These are phyloP conservation scores for Drepana falcataria DNA, from an alignment of 2,888 invertebrate species.

Conservation along the genomic window DNA sequence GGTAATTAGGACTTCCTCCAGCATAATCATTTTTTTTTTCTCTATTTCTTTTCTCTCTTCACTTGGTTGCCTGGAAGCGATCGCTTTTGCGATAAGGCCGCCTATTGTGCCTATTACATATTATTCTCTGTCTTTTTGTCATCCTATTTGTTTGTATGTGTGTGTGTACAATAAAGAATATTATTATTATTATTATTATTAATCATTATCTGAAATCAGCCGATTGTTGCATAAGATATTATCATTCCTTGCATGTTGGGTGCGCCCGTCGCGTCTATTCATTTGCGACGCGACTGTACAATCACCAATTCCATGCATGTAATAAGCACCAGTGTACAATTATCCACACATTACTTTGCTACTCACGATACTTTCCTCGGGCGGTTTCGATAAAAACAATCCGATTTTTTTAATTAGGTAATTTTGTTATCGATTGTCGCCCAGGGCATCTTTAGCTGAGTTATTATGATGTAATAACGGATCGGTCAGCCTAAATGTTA, in stretches of 20 bases:
- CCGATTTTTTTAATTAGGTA: slow-evolving; percentile 9
- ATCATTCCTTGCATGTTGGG: slow-evolving; percentile 14
- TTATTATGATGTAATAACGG: no score
- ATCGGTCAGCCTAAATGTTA: no score
- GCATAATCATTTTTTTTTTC: no score
- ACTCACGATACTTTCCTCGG: slow-evolving; percentile 19
- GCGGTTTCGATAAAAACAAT: slow-evolving; percentile 11
- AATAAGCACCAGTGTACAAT: slow-evolving; percentile 36
- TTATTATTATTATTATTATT: not conserved
- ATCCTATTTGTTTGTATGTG: no score
- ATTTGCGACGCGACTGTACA: slow-evolving; percentile 40
- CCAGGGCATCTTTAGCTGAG: not conserved
- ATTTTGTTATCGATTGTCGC: not conserved
- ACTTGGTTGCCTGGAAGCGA: no score
- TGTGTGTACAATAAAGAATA: no score
- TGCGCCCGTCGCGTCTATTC: slow-evolving; percentile 37
- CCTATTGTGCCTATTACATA: no score
- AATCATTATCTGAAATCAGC: not conserved
- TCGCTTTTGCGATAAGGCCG: no score
- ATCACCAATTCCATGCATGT: slow-evolving; percentile 56
- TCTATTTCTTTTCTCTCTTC: no score
- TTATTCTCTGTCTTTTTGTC: no score
- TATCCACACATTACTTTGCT: slow-evolving; percentile 32
- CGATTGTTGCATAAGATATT: not conserved
- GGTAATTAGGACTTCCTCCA: no score